These are phyloP conservation scores for Drosophila mimetica DNA, from an alignment of 2,888 invertebrate genomes.

Conservation along the genomic window DNA sequence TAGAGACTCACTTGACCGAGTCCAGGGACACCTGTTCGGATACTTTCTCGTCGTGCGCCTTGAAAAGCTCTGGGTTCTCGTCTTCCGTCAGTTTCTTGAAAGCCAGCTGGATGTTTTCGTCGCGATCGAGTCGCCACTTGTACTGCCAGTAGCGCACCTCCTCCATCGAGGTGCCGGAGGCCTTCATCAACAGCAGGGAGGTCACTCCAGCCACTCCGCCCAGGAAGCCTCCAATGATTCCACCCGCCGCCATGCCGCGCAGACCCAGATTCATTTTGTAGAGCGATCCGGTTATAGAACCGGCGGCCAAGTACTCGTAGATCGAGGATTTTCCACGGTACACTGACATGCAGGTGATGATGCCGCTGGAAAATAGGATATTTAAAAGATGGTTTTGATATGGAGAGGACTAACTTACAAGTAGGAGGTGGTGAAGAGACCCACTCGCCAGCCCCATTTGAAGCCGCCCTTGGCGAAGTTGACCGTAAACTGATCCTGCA, in stretches of 20 bases:
- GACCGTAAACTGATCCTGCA: constrained; percentile 89
- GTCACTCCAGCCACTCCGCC: constrained; percentile 87
- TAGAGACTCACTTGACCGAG: constrained; percentile 60
- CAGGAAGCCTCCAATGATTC: constrained; percentile 87
- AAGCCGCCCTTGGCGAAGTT: constrained; percentile 90
- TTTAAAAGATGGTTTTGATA: background rate
- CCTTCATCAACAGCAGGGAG: constrained; percentile 86
- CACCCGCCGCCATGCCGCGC: constrained; percentile 89
- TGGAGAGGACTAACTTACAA: constrained; percentile 85
- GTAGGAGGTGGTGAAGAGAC: constrained; percentile 88
- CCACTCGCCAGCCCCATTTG: constrained; percentile 89
- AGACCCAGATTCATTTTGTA: constrained; percentile 89
- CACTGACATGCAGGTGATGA: constrained; percentile 87
- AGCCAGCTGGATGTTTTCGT: constrained; percentile 81
- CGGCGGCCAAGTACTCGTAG: constrained; percentile 88
- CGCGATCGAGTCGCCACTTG: constrained; percentile 84
- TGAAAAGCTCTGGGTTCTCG: constrained; percentile 62
- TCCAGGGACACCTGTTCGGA: constrained; percentile 75
- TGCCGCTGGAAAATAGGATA: constrained; percentile 85
- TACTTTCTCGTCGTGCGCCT: constrained; percentile 76
- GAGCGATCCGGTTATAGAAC: constrained; percentile 87
- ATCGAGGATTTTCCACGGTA: constrained; percentile 89
- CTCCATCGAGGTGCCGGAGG: constrained; percentile 87
- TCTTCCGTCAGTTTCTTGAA: constrained; percentile 66
- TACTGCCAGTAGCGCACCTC: constrained; percentile 88